Conservation (phyloP, 2,888 invertebrate species). For the Acleris literana region DNA sequence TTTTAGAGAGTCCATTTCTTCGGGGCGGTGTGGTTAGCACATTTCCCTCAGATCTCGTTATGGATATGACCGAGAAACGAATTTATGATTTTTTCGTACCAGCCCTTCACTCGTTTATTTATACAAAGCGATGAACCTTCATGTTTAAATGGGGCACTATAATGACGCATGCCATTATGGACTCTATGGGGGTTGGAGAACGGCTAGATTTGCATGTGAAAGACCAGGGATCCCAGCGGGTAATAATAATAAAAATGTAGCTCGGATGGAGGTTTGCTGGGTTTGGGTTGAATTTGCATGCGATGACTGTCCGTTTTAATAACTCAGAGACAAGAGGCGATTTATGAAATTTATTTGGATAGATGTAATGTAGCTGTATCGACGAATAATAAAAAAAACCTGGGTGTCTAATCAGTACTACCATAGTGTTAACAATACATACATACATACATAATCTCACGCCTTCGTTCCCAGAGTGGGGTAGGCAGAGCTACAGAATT, state of each 20-base stretch:
- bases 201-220: slow-evolving; percentile 33
- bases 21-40: slow-evolving; percentile 58
- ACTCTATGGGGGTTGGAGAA: slow-evolving; percentile 29
- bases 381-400: too few relatives aligned
- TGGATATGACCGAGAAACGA: slow-evolving; percentile 54
- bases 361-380: too few relatives aligned
- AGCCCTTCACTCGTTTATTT: slow-evolving; percentile 35
- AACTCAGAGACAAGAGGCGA: slow-evolving; percentile 19
- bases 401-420: too few relatives aligned
- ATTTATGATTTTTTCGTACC: slow-evolving; percentile 53
- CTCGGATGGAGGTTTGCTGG: slow-evolving; percentile 25
- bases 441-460: too few relatives aligned
- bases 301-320: slow-evolving; percentile 27
- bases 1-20: slow-evolving; percentile 58
- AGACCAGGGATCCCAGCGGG: slow-evolving; percentile 20
- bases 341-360: slow-evolving; percentile 1
- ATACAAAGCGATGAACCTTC: slow-evolving; percentile 36
- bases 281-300: slow-evolving; percentile 26
- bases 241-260: slow-evolving; percentile 33
- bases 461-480: too few relatives aligned
- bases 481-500: too few relatives aligned
- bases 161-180: slow-evolving; percentile 31
- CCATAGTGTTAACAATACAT: too few relatives aligned
- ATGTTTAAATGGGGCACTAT: slow-evolving; percentile 34
- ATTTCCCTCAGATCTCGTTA: slow-evolving; percentile 51